These are phyloP conservation scores for Phenganax subtilis DNA, from an alignment of 92 coral and sea anemone genomes.

Conservation along the genomic window DNA sequence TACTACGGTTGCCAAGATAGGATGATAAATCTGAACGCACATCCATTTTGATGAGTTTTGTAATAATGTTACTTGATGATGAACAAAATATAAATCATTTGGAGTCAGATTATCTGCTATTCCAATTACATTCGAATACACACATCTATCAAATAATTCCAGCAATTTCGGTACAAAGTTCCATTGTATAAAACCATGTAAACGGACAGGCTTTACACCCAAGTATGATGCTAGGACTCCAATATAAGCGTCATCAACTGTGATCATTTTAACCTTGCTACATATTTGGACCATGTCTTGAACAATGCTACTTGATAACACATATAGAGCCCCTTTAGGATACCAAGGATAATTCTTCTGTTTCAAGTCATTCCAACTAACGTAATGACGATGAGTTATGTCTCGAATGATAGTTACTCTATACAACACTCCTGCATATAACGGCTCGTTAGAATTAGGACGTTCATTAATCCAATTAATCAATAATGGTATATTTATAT, in stretches of 20 bases:
- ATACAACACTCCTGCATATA: constrained; percentile 72
- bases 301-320: constrained; percentile 57
- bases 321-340: constrained; percentile 71
- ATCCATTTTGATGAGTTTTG: constrained; percentile 28
- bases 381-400: constrained; percentile 63
- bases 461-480: constrained; percentile 56
- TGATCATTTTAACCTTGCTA: constrained; percentile 30
- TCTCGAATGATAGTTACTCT: constrained; percentile 58
- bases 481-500: constrained; percentile 63
- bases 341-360: constrained; percentile 59
- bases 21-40: constrained; percentile 25
- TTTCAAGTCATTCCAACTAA: constrained; percentile 49
- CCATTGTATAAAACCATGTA: constrained; percentile 58
- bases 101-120: constrained; percentile 70
- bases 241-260: constrained; percentile 58
- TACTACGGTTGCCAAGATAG: not conserved
- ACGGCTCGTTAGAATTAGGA: constrained; percentile 23
- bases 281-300: constrained; percentile 29
- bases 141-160: constrained; percentile 54
- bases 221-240: constrained; percentile 51
- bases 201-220: constrained; percentile 35
- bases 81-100: constrained; percentile 56
- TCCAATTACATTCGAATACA: constrained; percentile 57
- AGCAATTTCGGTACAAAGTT: constrained; percentile 36
- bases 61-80: constrained; percentile 38